These are phyloP conservation scores for Amazona guildingii DNA, from an alignment of 2,113 vertebrate species.

Conservation along the genomic window DNA sequence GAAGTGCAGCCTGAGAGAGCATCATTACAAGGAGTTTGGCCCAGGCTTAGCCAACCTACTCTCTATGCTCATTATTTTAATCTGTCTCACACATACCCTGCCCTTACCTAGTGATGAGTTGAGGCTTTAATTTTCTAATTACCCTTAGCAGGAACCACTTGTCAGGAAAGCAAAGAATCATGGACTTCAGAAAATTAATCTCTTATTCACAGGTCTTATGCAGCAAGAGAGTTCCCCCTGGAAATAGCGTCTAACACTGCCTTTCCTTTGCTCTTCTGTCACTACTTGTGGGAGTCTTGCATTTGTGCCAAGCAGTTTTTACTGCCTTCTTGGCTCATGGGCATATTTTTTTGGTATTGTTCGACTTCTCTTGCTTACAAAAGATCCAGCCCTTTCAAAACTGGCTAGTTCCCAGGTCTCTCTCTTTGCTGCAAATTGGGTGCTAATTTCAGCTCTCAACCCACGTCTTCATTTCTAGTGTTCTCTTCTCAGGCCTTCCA, in stretches of 20 bases:
- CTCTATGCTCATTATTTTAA: not conserved
- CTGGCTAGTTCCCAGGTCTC: not conserved
- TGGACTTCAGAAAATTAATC: not conserved
- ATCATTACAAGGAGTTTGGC: not conserved
- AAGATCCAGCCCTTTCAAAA: not conserved
- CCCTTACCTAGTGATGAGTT: not conserved
- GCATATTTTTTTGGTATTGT: not conserved
- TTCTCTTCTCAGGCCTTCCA: not conserved
- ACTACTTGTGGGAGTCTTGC: not conserved
- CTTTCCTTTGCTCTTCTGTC: not conserved
- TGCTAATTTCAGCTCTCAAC: not conserved
- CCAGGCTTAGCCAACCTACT: not conserved
- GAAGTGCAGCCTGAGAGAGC: not conserved
- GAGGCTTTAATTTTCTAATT: not conserved
- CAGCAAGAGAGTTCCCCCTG: not conserved
- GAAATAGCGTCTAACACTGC: not conserved
- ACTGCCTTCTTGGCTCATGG: not conserved
- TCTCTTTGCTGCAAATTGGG: not conserved
- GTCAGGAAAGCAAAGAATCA: not conserved
- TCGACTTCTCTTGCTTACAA: not conserved
- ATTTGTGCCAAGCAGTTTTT: not conserved
- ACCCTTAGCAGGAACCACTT: not conserved
- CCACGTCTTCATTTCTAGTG: not conserved
- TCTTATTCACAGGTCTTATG: not conserved
- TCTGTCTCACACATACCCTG: not conserved